Base-by-base conservation (phyloP, 2,888 invertebrate genomes). In the Tholera decimalis region DNA sequence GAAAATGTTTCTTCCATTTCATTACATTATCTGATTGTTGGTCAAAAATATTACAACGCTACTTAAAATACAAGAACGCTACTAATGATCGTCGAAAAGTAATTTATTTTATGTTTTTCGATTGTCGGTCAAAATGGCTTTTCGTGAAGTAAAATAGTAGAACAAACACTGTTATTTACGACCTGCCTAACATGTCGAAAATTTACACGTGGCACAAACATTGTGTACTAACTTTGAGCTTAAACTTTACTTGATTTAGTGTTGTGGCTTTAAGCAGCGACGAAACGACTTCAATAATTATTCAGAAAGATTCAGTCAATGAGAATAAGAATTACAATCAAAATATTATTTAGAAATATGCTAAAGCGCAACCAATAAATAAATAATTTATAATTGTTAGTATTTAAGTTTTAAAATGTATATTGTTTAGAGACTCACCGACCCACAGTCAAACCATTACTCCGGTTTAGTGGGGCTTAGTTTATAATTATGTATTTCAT, bases 131-230 rank as follows among this genome's bases (percentile, higher is more conserved):
- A 9, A 18, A 54, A 26, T 30, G 20, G 35, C 37, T 46, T 55
- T 53, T n/a, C 6, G 24, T 30, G 59, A 30, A 50, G 35, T 49
- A 37, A 50, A 49, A 37, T 26, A 8, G 18, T 50, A 26, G 20
- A 30, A 8, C 28, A 1, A 37, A 70, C 11, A 33, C 11, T 69
- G 8, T 50, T 50, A 69, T 69, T 69, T 50, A 69, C n/a, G 44
- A 39, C 26, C 37, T 33, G 30, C 26, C 37, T 26, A 50, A 50
- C 49, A 30, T 51, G 44, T 20, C 20, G 47, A 30, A n/a, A 67
- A 69, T 50, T 22, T 50, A 30, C 30, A 15, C 26, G 26, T 26
- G 20, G n/a, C 33, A 39, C 13, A 22, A 49, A 49, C 18, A 18
- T 13, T 9, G 8, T 22, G 24, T n/a, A 18, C 18, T 30, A 56